These are phyloP conservation scores for Brachyrhaphis roseni DNA, from an alignment of 2,797 vertebrate species.

Conservation along the genomic window DNA sequence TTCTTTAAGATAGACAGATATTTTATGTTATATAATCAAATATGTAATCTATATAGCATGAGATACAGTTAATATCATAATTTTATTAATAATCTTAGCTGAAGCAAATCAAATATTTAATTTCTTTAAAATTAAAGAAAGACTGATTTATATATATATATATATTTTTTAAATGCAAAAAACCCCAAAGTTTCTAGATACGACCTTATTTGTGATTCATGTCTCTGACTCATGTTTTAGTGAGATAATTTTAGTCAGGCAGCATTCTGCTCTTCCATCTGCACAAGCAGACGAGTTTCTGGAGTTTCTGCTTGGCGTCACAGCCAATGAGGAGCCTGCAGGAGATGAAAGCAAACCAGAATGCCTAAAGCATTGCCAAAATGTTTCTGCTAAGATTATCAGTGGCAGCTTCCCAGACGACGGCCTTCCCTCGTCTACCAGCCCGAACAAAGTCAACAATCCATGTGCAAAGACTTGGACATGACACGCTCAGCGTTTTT, in stretches of 20 bases:
- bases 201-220: conserved; percentile 17
- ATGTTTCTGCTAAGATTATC: conserved; percentile 58
- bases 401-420: conserved; percentile 68
- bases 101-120: background rate
- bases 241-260: conserved; percentile 52
- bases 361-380: conserved; percentile 36
- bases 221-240: conserved; percentile 56
- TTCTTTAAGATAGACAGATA: background rate
- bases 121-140: background rate
- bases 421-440: conserved; percentile 49
- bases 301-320: conserved; percentile 42
- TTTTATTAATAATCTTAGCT: conserved; percentile 3
- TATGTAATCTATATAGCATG: background rate
- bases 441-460: conserved; percentile 69
- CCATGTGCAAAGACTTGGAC: conserved; percentile 53
- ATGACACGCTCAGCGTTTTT: conserved; percentile 64
- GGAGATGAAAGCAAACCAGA: conserved; percentile 66
- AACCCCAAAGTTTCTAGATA: background rate
- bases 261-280: conserved; percentile 68
- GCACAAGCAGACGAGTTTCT: conserved; percentile 54
- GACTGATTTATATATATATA: background rate
- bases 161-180: too few species aligned
- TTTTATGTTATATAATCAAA: background rate
- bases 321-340: conserved; percentile 44
- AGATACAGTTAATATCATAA: background rate